These are phyloP conservation scores for Bothrops jararaca DNA, from an alignment of 2,113 vertebrate species.

Conservation along the genomic window DNA sequence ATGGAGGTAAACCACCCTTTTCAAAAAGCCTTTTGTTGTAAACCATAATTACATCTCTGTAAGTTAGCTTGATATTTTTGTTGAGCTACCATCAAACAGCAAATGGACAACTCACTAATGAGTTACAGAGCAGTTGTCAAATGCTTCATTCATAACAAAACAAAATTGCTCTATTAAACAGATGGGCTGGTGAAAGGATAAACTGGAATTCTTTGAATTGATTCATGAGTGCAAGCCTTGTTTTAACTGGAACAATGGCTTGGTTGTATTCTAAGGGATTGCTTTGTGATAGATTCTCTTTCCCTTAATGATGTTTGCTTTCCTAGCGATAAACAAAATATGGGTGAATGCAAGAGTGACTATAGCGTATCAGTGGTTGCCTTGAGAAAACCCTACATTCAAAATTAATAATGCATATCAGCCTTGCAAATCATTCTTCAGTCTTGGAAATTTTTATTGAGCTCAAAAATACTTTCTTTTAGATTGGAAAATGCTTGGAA, in stretches of 20 bases:
- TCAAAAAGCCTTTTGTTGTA: constrained; percentile 4
- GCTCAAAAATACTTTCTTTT: background rate
- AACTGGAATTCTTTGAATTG: constrained; percentile 28
- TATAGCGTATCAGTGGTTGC: background rate
- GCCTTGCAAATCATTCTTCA: background rate
- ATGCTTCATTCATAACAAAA: constrained; percentile 13
- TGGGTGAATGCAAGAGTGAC: background rate
- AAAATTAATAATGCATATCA: background rate
- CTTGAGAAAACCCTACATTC: background rate
- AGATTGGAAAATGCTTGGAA: background rate
- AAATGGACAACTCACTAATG: background rate
- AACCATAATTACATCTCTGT: background rate
- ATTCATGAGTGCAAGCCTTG: constrained; percentile 6
- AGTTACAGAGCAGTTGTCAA: background rate
- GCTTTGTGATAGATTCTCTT: background rate
- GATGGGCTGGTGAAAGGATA: constrained; percentile 20
- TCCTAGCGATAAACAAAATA: background rate
- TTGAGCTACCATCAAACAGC: background rate
- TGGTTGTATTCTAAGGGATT: background rate
- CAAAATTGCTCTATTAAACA: constrained; percentile 16
- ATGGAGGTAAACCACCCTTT: background rate
- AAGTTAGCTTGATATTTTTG: background rate
- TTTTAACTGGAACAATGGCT: constrained; percentile 14
- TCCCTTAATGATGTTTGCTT: accelerated
- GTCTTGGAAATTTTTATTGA: background rate